These are phyloP conservation scores for Sarcophaga bullata DNA, from an alignment of 1,140 invertebrate species.

Conservation along the genomic window DNA sequence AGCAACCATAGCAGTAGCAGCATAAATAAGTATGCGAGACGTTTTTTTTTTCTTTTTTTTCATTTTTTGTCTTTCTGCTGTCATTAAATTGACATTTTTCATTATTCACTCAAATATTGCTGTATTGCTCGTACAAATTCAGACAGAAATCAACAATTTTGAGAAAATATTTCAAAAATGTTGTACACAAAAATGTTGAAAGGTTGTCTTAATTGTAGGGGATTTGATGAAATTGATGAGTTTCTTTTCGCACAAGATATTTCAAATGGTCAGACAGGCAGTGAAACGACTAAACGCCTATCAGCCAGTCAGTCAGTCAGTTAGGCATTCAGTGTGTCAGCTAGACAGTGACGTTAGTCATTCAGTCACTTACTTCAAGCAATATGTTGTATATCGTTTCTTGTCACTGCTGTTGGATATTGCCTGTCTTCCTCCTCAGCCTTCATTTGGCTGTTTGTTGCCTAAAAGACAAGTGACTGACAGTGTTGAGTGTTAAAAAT, in stretches of 20 bases:
- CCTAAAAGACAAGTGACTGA: constrained; percentile 38
- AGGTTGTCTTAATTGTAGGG: constrained; percentile 40
- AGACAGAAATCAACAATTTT: constrained; percentile 30
- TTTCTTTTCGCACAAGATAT: background rate
- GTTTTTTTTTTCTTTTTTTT: background rate
- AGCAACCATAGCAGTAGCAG: too few species aligned
- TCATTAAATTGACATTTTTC: constrained; percentile 38
- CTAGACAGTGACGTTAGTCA: background rate
- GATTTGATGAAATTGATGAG: constrained; percentile 39
- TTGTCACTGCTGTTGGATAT: background rate
- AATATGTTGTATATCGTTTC: constrained; percentile 33
- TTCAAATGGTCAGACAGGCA: background rate
- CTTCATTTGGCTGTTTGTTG: background rate
- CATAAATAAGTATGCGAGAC: background rate
- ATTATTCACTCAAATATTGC: constrained; percentile 23
- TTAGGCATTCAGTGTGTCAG: background rate
- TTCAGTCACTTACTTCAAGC: background rate
- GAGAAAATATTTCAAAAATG: constrained; percentile 32
- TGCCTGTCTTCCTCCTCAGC: background rate
- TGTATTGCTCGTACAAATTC: background rate
- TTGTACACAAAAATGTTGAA: constrained; percentile 40
- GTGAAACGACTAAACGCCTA: background rate
- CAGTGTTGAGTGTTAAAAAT: constrained; percentile 41
- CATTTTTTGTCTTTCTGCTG: background rate
- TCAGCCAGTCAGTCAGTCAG: background rate